Evolutionary conservation across 2,888 invertebrate species (phyloP), one percentile per base, ranked within the genome.

Genomic region (Volucella inanis): DNA sequence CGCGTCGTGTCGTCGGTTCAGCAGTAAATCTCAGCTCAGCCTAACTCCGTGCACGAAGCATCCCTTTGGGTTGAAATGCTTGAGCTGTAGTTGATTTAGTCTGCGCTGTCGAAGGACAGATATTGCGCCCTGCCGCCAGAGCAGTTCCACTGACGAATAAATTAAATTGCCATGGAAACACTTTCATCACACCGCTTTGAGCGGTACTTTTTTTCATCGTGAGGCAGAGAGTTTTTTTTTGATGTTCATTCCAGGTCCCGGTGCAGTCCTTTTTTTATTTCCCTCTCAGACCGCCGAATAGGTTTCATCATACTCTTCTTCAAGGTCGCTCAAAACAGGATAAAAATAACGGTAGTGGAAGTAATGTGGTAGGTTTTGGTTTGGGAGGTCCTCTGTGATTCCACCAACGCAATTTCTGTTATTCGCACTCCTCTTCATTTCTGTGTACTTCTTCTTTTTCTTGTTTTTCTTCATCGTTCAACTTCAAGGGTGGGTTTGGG

Each of bases 161-260:
- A 84, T 84, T 84, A 80, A 84, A 80, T 84, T 84, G 75, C 65
- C 64, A 64, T 84, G 70, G 80, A 80, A 84, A 70, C 80, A 80
- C 80, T 84, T 80, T 84, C 84, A 80, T 80, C 31, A 31, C 84
- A 71, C 80, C 65, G 84, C 75, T 76, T 54, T 22, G 64, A 76
- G 84, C 75, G 45, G 52, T 43, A 75, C 43, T 57, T 57, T 39
- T 50, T 4, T 54, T 61, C 52, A 61, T 71, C 39, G 47, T 31
- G 6, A 31, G 31, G 6, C 31, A 6, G 31, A 31, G 31, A 6
- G 6, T 31, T 31, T 31, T 31, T 4, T 31, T 31, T 31, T 65
- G 74, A 45, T 54, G 83, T 52, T 14, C 22, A 22, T 39, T 31
- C 52, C 31, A 62, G 43, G 64, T 62, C 41, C 18, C 45, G 31